Percentiles rank a stretch among this genome's conserved stretches.
Conservation (phyloP, 2,113 vertebrate species). For the Neodontobutis hainanensis region DNA sequence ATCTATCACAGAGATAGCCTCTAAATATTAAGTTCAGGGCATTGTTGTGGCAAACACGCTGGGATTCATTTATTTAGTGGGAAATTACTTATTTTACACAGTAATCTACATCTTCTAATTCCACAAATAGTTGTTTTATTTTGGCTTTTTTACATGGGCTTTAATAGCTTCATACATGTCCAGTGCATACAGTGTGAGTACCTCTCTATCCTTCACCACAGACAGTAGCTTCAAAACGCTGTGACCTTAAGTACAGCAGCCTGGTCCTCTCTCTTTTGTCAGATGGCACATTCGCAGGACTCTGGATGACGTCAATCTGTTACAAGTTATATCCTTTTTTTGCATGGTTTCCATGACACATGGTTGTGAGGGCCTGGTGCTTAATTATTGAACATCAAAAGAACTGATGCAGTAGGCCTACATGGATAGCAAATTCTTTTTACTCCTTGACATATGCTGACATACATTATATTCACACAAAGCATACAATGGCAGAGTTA, state of each 20-base stretch:
- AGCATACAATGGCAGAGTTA: constrained; percentile 34
- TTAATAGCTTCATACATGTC: constrained; percentile 10
- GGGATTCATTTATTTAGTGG: neutral
- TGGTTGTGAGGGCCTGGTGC: constrained; percentile 51
- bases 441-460: constrained; percentile 52
- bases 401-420: constrained; percentile 14
- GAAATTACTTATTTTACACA: too few species aligned
- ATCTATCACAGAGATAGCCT: too few species aligned
- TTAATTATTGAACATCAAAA: constrained; percentile 70
- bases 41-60: too few species aligned
- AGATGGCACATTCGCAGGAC: constrained; percentile 63
- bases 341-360: constrained; percentile 75
- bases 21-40: too few species aligned
- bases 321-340: constrained; percentile 35
- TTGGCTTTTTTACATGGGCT: neutral
- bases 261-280: constrained; percentile 50
- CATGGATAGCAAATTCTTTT: constrained; percentile 58
- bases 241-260: constrained; percentile 62
- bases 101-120: too few species aligned
- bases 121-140: too few species aligned
- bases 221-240: constrained; percentile 27
- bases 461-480: constrained; percentile 34
- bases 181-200: neutral
- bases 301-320: constrained; percentile 67
- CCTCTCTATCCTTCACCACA: constrained; percentile 21